Evolutionary conservation across 2,113 vertebrate genomes (phyloP).

Genomic region (Periophthalmus modestus): DNA sequence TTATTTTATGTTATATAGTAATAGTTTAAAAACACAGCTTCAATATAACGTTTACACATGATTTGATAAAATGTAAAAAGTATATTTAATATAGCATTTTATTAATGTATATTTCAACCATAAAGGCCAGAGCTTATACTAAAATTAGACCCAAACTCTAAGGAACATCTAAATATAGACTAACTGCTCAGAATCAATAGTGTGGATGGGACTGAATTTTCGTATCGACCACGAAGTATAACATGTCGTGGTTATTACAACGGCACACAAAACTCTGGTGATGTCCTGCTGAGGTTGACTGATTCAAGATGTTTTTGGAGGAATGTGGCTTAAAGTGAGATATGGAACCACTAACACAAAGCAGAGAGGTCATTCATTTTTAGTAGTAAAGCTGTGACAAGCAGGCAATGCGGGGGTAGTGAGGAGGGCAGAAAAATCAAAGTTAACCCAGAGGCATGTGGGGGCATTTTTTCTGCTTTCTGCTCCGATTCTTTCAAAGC

Average conservation of each 20-base stretch:
- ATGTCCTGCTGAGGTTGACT: conserved; percentile 50
- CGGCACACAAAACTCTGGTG: conserved; percentile 16
- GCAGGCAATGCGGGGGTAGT: not conserved
- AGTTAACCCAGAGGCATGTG: not conserved
- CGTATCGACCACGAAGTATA: not conserved
- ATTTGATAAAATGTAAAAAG: too few relatives aligned
- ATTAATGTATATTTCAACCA: not conserved
- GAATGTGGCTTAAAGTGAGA: conserved; percentile 61
- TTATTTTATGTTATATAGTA: too few relatives aligned
- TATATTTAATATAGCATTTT: not conserved
- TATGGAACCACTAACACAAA: conserved; percentile 57
- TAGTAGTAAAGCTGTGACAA: conserved; percentile 14
- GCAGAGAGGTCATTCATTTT: conserved; percentile 33
- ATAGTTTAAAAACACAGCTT: not conserved
- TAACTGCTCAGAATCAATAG: not conserved
- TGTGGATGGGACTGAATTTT: not conserved
- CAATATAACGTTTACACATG: not conserved
- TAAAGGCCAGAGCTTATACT: not conserved
- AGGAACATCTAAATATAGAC: not conserved
- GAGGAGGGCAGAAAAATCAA: not conserved
- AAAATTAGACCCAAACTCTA: not conserved
- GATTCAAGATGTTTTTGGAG: conserved; percentile 58
- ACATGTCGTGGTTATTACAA: conserved; percentile 3
- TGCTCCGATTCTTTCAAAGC: not conserved
- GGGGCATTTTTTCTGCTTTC: not conserved